Conservation (phyloP, 2,888 invertebrate species). For the Galerucella nymphaeae region DNA sequence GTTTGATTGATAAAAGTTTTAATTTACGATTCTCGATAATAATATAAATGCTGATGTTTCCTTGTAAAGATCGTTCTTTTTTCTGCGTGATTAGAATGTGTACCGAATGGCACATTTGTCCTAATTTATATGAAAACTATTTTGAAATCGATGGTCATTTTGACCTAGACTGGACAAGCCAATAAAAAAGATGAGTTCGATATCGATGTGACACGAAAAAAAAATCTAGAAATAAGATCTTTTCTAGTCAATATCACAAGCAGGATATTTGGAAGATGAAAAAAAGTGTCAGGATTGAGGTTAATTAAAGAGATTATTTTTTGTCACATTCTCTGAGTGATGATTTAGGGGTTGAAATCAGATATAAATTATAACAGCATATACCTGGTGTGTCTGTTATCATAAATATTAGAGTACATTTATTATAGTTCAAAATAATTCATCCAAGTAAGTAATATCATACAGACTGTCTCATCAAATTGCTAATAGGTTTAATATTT, state of each 20-base stretch:
- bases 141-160: constrained; percentile 13
- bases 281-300: too few species aligned
- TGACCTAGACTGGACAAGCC: constrained; percentile 4
- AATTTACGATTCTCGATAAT: constrained; percentile 7
- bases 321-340: too few species aligned
- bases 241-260: neutral
- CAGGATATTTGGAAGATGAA: too few species aligned
- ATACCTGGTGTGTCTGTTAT: too few species aligned
- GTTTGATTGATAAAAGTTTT: neutral
- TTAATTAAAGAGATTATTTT: too few species aligned
- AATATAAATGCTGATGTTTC: neutral
- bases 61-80: neutral
- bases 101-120: neutral
- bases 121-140: neutral
- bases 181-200: neutral
- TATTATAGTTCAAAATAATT: too few species aligned
- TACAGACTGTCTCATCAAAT: too few species aligned
- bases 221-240: neutral
- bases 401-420: too few species aligned
- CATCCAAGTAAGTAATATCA: too few species aligned
- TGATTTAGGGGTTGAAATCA: too few species aligned
- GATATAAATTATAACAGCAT: too few species aligned
- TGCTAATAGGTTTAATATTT: too few species aligned
- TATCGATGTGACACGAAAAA: constrained; percentile 4
- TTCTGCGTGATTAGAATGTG: neutral